Percentiles rank a stretch among this genome's conserved stretches.
Conservation (phyloP, 2,113 vertebrate genomes). For the Pedetes capensis region DNA sequence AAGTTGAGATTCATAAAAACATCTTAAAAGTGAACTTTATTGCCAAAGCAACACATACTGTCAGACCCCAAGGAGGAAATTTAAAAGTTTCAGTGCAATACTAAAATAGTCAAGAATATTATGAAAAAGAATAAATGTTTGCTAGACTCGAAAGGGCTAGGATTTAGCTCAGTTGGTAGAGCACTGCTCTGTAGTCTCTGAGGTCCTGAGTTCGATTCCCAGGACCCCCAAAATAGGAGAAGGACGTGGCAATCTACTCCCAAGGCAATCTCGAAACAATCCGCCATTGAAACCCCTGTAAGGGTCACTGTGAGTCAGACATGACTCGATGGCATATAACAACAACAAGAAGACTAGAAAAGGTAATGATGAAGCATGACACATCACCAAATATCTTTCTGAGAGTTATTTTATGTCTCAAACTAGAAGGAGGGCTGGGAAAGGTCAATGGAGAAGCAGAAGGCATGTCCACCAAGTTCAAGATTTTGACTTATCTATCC, state of each 20-base stretch:
- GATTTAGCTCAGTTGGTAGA: too few species aligned
- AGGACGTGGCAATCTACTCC: too few species aligned
- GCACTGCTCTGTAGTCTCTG: too few species aligned
- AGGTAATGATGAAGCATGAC: not conserved
- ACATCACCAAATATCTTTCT: not conserved
- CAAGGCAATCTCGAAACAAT: too few species aligned
- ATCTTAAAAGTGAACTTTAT: not conserved
- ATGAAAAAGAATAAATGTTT: not conserved
- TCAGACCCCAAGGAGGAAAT: not conserved
- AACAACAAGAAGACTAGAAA: too few species aligned
- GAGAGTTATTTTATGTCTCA: not conserved
- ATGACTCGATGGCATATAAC: too few species aligned
- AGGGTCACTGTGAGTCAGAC: too few species aligned
- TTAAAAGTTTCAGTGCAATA: not conserved
- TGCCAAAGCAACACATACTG: not conserved
- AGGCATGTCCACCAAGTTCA: not conserved
- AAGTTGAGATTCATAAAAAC: not conserved
- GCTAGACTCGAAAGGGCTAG: not conserved
- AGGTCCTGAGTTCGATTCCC: too few species aligned
- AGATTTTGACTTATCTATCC: not conserved
- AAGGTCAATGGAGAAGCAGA: not conserved
- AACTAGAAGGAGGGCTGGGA: not conserved
- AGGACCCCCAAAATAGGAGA: too few species aligned
- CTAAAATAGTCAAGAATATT: not conserved
- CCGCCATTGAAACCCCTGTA: too few species aligned